Evolutionary conservation across 2,888 invertebrate species (phyloP).

Genomic region (Phyllotreta striolata): DNA sequence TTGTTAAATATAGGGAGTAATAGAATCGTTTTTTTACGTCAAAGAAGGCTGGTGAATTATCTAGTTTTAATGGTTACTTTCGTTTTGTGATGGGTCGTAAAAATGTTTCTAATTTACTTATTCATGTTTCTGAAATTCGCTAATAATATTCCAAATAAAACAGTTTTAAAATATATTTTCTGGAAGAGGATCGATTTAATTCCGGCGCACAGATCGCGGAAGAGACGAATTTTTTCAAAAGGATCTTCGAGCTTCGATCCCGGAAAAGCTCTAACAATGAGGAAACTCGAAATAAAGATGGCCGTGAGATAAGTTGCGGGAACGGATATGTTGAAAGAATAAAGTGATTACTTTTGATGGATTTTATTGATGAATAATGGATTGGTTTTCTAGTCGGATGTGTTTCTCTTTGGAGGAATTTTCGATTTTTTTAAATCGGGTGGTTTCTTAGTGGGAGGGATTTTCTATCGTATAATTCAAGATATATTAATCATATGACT

Average conservation of each 20-base stretch:
- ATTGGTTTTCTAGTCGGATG: neutral
- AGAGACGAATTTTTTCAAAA: conserved; percentile 21
- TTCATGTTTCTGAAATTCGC: too few species aligned
- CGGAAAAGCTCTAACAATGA: conserved; percentile 18
- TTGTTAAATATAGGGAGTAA: neutral
- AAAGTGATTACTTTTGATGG: conserved; percentile 15
- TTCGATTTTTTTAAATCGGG: too few species aligned
- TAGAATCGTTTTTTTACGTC: neutral
- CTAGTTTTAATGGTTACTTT: too few species aligned
- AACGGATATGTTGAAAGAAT: conserved; percentile 8
- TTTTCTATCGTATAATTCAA: too few species aligned
- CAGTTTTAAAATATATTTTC: too few species aligned
- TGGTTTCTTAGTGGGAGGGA: too few species aligned
- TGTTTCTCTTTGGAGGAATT: too few species aligned
- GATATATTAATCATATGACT: too few species aligned
- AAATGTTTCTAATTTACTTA: too few species aligned
- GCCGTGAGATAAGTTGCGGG: conserved; percentile 15
- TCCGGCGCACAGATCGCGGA: conserved; percentile 39
- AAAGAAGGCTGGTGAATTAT: too few species aligned
- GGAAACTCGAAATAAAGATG: conserved; percentile 20
- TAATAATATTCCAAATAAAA: too few species aligned
- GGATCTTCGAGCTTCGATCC: conserved; percentile 12
- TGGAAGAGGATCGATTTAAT: conserved; percentile 37
- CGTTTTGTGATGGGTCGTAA: too few species aligned
- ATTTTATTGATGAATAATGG: conserved; percentile 8